Evolutionary conservation across 2,888 invertebrate genomes (phyloP).

Genomic region (Tortricodes alternella): DNA sequence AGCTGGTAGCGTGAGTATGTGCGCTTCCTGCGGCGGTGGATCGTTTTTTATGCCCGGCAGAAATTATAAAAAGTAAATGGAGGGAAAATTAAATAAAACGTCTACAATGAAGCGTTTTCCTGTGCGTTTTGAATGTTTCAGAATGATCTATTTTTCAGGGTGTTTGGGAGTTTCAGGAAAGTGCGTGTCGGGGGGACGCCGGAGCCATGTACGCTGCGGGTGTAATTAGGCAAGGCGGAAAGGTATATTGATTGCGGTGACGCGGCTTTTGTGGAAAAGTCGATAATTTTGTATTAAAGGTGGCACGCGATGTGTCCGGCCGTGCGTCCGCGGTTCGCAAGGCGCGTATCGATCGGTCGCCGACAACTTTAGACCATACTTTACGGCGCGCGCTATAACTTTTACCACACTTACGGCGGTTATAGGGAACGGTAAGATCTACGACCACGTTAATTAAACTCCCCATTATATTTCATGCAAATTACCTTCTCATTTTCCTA

Average conservation of each 20-base stretch:
- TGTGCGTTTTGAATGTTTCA: constrained; percentile 80
- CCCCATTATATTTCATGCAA: background rate
- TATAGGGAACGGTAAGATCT: constrained; percentile 36
- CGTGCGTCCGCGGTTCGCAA: constrained; percentile 72
- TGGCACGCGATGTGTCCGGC: constrained; percentile 79
- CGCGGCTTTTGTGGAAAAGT: constrained; percentile 78
- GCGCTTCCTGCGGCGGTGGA: constrained; percentile 80
- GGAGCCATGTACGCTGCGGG: constrained; percentile 76
- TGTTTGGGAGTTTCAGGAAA: constrained; percentile 58
- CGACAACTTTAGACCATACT: constrained; percentile 70
- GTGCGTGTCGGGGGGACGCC: constrained; percentile 74
- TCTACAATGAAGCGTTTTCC: constrained; percentile 82
- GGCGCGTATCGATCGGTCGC: constrained; percentile 71
- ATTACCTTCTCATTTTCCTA: too few relatives aligned
- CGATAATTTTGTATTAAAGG: constrained; percentile 81
- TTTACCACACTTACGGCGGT: constrained; percentile 53
- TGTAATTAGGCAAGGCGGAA: constrained; percentile 81
- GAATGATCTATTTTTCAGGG: constrained; percentile 75
- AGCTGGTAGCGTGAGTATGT: constrained; percentile 59
- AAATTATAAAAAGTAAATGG: constrained; percentile 83
- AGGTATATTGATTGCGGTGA: constrained; percentile 83
- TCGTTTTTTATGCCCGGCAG: constrained; percentile 81
- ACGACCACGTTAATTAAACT: constrained; percentile 43
- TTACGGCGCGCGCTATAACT: constrained; percentile 69
- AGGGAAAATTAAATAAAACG: constrained; percentile 83